Conservation (phyloP, 2,888 invertebrate species). For the Eudemis profundana region DNA sequence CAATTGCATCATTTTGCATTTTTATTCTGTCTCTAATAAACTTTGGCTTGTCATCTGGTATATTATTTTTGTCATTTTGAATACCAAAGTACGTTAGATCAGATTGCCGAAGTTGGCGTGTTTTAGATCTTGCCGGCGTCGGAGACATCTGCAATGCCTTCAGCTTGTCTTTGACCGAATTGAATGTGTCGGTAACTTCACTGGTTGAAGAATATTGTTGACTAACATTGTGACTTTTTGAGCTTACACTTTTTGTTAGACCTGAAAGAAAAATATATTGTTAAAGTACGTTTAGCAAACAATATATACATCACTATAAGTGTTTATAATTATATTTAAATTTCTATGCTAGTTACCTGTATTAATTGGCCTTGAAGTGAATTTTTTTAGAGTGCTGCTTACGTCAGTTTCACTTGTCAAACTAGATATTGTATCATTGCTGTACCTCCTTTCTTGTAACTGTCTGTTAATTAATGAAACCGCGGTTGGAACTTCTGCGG, state of each 20-base stretch:
- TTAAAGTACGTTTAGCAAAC: neutral
- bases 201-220: constrained; percentile 13
- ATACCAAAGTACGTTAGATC: constrained; percentile 86
- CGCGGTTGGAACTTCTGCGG: constrained; percentile 58
- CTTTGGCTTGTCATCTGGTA: constrained; percentile 39
- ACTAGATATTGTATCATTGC: constrained; percentile 56
- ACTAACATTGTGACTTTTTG: constrained; percentile 43
- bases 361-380: constrained; percentile 62
- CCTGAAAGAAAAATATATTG: constrained; percentile 44
- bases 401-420: constrained; percentile 54
- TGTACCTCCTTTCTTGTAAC: constrained; percentile 63
- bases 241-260: constrained; percentile 48
- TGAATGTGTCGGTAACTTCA: constrained; percentile 45
- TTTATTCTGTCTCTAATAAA: constrained; percentile 47
- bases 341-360: constrained; percentile 58
- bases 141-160: constrained; percentile 62
- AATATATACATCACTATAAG: neutral
- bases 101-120: constrained; percentile 84
- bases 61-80: constrained; percentile 48
- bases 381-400: constrained; percentile 51
- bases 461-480: constrained; percentile 75
- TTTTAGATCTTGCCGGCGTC: constrained; percentile 61
- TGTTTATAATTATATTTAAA: neutral
- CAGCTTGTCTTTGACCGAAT: constrained; percentile 56
- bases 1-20: constrained; percentile 55